Evolutionary conservation across 30 jellyfish, hydroid and myxozoan genomes (phyloP).

Genomic region (Clytia hemisphaerica): DNA sequence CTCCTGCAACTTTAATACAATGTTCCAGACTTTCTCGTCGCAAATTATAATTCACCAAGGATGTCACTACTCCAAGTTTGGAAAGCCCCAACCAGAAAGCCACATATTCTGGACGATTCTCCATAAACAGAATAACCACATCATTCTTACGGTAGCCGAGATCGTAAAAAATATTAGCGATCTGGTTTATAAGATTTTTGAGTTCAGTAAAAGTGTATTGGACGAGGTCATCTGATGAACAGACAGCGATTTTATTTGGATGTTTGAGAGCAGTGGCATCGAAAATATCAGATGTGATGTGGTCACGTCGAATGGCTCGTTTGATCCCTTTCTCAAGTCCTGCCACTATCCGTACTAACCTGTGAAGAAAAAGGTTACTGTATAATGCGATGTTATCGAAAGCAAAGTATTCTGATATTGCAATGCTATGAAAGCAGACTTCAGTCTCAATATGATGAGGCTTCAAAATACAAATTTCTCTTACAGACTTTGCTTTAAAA

Average conservation of each 20-base stretch:
- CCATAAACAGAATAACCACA: slow-evolving; percentile 77
- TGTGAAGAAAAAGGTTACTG: too few species aligned
- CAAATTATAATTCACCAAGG: slow-evolving; percentile 66
- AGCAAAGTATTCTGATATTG: too few species aligned
- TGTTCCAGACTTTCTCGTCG: slow-evolving; percentile 74
- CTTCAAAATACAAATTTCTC: too few species aligned
- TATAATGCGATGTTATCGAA: too few species aligned
- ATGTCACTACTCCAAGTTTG: slow-evolving; percentile 72
- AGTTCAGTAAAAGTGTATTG: slow-evolving; percentile 57
- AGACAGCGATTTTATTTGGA: slow-evolving; percentile 69
- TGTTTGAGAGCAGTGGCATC: slow-evolving; percentile 36
- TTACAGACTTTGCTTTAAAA: too few species aligned
- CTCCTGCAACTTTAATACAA: slow-evolving; percentile 56
- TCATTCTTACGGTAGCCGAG: slow-evolving; percentile 73
- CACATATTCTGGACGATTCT: slow-evolving; percentile 62
- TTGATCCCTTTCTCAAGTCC: slow-evolving; percentile 26
- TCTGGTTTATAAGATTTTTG: slow-evolving; percentile 39
- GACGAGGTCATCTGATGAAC: slow-evolving; percentile 47
- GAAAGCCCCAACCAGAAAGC: slow-evolving; percentile 94
- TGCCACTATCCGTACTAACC: slow-evolving; percentile 37
- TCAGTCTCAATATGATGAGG: too few species aligned
- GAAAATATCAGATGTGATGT: slow-evolving; percentile 46
- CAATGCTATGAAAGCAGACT: too few species aligned
- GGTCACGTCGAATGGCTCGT: slow-evolving; percentile 35
- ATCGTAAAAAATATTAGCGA: slow-evolving; percentile 61